Conservation (phyloP, 1,140 invertebrate species). For the Hetaerina americana region DNA sequence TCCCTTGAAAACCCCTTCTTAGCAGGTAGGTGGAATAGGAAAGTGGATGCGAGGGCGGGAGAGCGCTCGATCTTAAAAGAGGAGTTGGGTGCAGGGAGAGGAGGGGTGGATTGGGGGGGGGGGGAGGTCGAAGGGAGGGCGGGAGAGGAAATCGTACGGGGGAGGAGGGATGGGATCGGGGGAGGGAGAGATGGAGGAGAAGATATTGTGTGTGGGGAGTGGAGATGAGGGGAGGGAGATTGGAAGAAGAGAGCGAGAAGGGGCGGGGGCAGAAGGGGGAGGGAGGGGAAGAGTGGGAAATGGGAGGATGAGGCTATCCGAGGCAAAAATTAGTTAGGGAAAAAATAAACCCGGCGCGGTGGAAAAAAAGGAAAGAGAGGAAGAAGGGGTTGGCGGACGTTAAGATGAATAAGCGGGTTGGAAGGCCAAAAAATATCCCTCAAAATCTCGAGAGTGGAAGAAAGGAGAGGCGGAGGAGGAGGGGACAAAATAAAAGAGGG, state of each 20-base stretch:
- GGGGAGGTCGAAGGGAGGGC: background rate
- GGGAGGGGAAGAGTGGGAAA: background rate
- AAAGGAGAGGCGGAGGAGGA: no score
- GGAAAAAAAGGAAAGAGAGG: background rate
- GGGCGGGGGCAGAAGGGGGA: background rate
- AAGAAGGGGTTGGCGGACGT: background rate
- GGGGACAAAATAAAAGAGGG: no score
- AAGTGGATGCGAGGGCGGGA: no score
- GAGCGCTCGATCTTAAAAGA: background rate
- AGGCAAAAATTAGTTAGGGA: background rate
- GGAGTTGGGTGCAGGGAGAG: background rate
- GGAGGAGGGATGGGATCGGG: no score
- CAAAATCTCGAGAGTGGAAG: background rate
- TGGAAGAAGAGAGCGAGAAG: background rate
- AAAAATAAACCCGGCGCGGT: background rate
- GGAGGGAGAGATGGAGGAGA: background rate
- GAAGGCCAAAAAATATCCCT: background rate
- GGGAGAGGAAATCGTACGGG: no score
- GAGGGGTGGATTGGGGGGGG: background rate
- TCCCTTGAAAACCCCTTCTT: no score
- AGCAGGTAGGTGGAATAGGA: no score
- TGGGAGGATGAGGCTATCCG: background rate
- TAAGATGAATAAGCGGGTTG: background rate
- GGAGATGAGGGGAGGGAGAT: no score
- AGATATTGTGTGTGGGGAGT: no score